Conservation (phyloP, 2,888 invertebrate species). For the Esperia sulphurella region DNA sequence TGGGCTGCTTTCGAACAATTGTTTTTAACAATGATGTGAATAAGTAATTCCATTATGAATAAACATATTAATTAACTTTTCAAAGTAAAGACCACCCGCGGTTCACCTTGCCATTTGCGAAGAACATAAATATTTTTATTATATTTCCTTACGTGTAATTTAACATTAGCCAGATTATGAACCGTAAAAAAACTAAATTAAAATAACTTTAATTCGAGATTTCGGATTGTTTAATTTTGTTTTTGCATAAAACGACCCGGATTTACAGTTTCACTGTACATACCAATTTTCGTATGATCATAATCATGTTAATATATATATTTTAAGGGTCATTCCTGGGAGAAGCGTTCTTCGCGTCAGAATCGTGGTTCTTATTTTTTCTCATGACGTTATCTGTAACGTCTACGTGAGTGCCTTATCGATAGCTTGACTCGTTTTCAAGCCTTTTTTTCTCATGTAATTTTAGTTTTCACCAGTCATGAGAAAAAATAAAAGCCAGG, state of each 20-base stretch:
- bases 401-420: too few species aligned
- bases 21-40: neutral
- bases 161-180: neutral
- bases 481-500: too few species aligned
- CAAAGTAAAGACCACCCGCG: neutral
- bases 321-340: too few species aligned
- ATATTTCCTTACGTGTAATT: neutral
- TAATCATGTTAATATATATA: slow-evolving; percentile 5
- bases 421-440: too few species aligned
- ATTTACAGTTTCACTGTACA: neutral
- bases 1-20: neutral
- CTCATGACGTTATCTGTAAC: too few species aligned
- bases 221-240: too few species aligned
- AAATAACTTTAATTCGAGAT: neutral
- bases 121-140: neutral
- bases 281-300: neutral
- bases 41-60: neutral
- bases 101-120: neutral
- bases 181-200: neutral
- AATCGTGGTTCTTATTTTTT: too few species aligned
- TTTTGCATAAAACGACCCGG: too few species aligned
- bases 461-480: too few species aligned
- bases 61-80: slow-evolving; percentile 1
- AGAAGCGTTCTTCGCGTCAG: too few species aligned
- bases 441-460: too few species aligned